A percentile compares a stretch with the other conserved stretches of the same genome.
Evolutionary conservation across 2,888 invertebrate species (phyloP).

Genomic region (Campoplex capitator): DNA sequence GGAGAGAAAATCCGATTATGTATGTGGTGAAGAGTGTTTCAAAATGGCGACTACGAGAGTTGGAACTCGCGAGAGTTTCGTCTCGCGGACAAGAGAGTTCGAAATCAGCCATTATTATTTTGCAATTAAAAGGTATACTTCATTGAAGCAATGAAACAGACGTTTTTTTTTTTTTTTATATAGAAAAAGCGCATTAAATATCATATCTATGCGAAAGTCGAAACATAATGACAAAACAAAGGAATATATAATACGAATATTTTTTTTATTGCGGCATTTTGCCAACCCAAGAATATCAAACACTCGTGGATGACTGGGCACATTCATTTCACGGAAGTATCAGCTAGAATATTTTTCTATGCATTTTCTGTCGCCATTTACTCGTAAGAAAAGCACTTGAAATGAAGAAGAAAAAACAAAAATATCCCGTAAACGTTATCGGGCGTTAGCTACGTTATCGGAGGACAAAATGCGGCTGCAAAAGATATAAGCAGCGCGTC

Average conservation of each 20-base stretch:
- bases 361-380: neutral
- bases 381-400: neutral
- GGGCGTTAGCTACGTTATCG: conserved; percentile 28
- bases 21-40: conserved; percentile 53
- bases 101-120: conserved; percentile 41
- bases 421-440: conserved; percentile 22
- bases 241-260: conserved; percentile 28
- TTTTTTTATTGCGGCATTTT: conserved; percentile 57
- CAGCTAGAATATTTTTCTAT: neutral
- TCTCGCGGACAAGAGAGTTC: neutral
- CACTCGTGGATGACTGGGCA: conserved; percentile 65
- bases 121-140: conserved; percentile 34
- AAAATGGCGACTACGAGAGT: conserved; percentile 62
- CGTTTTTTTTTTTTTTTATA: too few relatives aligned
- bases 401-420: neutral
- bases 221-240: conserved; percentile 40
- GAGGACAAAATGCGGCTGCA: neutral
- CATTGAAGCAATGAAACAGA: neutral
- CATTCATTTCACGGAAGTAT: conserved; percentile 55
- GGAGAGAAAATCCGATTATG: conserved; percentile 32
- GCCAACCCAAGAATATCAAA: conserved; percentile 68
- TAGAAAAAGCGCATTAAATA: too few relatives aligned
- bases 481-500: neutral
- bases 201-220: neutral
- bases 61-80: conserved; percentile 42